These are phyloP conservation scores for Leptopilina boulardi DNA, from an alignment of 1,140 invertebrate species.

Conservation along the genomic window DNA sequence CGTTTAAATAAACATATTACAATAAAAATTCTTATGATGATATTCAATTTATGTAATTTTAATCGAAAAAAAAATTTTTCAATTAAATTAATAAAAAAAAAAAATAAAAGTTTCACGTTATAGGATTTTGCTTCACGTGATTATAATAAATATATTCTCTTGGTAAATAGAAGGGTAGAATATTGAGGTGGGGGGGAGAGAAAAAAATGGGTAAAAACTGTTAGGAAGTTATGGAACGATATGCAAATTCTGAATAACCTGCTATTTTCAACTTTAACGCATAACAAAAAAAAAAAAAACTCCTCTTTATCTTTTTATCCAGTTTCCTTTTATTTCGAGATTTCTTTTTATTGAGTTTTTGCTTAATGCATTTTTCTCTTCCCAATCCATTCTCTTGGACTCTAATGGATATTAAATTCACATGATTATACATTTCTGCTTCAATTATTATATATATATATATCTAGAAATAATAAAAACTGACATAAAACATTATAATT, in stretches of 20 bases:
- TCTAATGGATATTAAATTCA: constrained; percentile 40
- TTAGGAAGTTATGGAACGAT: constrained; percentile 42
- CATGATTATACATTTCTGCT: constrained; percentile 40
- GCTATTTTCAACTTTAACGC: constrained; percentile 29
- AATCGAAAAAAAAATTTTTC: no score
- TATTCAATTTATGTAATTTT: no score
- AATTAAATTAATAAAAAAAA: no score
- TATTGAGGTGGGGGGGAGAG: neutral
- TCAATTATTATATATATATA: constrained; percentile 31
- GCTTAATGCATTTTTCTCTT: constrained; percentile 48
- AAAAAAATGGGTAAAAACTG: constrained; percentile 6
- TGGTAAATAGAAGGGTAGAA: no score
- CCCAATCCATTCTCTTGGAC: constrained; percentile 25
- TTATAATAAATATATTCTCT: neutral
- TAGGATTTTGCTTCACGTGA: no score
- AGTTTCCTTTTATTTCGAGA: neutral
- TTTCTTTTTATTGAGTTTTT: constrained; percentile 36
- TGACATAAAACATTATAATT: no score
- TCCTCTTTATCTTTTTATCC: neutral
- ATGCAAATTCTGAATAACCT: constrained; percentile 34
- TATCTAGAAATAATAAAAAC: neutral
- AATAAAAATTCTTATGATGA: neutral
- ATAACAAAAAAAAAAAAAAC: constrained; percentile 30
- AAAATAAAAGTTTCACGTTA: no score
- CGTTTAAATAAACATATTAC: neutral